Evolutionary conservation across 2,888 invertebrate genomes (phyloP), one percentile per base, ranked within the genome.

Genomic region (Choreutis nemorana): DNA sequence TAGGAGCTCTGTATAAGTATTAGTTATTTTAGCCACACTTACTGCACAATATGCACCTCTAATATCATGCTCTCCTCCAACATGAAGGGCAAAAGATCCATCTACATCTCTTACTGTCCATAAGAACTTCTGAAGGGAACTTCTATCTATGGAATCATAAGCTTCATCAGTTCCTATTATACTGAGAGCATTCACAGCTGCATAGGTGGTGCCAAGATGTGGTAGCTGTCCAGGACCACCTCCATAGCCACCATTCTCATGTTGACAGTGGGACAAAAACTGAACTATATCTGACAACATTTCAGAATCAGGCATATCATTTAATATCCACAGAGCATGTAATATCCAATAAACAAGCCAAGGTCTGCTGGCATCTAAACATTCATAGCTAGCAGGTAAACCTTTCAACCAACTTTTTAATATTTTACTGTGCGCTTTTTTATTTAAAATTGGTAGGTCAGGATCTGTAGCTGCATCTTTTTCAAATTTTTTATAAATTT

Each of bases 291-390:
- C 45, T 10, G 72, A 67, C 24, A 75, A 44, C 30, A 55, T 72
- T 36, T 68, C 61, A 29, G 50, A 43, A 55, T 73, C 70, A 21
- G 79, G 79, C 70, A 80, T 64, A 24, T 73, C 72, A 50, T 75
- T 67, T 16, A 80, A 45, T 37, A 97, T 72, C 58, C 91, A 87
- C 20, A 98, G 78, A 3, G 94, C 86, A 73, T 99, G 96, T 18
- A 97, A 65, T 37, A 93, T 94, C 99, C 99, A 99, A 60, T 97
- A 99, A 49, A 94, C 88, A 36, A 98, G 79, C 99, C 99, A 99
- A 4, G 98, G 89, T 47, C 97, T 85, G 63, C 97, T 97, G 6
- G 94, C 91, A 82, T 99, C 98, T 40, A 99, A 77, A 53, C 87
- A 86, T 85, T 89, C 86, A 55, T 92, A 94, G 36, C 83, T 82